Evolutionary conservation across 2,888 invertebrate genomes (phyloP), one percentile per base, ranked within the genome.

Genomic region (Leucoma salicis): DNA sequence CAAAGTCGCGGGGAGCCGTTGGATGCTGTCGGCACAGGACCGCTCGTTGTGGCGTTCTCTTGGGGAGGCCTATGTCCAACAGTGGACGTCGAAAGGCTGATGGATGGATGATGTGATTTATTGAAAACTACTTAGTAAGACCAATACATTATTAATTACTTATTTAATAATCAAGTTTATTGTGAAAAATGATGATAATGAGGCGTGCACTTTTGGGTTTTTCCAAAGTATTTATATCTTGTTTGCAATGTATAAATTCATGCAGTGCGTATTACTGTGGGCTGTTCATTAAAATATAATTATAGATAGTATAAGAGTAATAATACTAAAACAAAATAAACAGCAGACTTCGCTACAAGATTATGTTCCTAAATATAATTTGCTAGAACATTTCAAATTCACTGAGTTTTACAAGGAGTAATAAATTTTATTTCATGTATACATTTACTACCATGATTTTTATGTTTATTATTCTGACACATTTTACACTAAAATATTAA

Each of bases 301-400:
- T 15, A 34, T 38, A 39, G 10, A 31, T 29, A 31, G 31, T 38
- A 42, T 42, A 13, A 12, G 13, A 1, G 29, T 29, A 29, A 29
- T 29, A 27, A 29, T 29, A 12, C 14, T 29, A n/a, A 31, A 37
- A 13, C 27, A 34, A 41, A 45, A 37, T 29, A 49, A 54, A 46
- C 33, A 11, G 24, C 11, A 28, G 31, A 35, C 38, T 39, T 42
- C 39, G 21, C 21, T 11, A 25, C 40, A 21, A 28, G 43, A 53
- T 57, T 45, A 53, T 39, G 47, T 57, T 50, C 48, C 7, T 12
- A 27, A 29, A 29, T 29, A 13, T 29, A 29, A 44, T 49, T 57
- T 10, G 24, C 38, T 38, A 16, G 16, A 48, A 35, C 36, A 46
- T 46, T 42, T 37, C 32, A 31, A 46, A 40, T 35, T 49, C 12